Conservation (phyloP, 2,113 vertebrate species). For the Capreolus pygargus region DNA sequence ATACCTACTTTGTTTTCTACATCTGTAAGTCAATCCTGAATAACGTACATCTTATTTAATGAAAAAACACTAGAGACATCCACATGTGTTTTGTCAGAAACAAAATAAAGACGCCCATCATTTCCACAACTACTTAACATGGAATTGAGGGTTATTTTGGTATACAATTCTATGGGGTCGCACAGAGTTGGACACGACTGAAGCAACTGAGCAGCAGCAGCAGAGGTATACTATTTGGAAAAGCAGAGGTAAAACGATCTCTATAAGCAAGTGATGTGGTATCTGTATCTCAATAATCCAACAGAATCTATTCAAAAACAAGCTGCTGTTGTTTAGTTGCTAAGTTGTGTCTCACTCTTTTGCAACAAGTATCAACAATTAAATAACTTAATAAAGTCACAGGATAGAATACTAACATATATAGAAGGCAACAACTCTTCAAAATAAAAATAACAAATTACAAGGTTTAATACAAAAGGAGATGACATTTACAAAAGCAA, state of each 20-base stretch:
- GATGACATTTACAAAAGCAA: neutral
- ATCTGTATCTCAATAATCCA: neutral
- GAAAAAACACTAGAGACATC: neutral
- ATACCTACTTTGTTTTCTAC: neutral
- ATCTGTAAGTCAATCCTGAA: neutral
- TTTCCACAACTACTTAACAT: neutral
- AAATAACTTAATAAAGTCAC: neutral
- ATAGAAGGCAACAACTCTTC: neutral
- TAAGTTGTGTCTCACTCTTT: neutral
- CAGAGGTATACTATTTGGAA: neutral
- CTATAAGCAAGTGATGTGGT: neutral
- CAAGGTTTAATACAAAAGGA: neutral
- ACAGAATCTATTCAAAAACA: neutral
- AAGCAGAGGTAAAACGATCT: neutral
- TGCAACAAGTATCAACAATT: neutral
- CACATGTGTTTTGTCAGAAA: neutral
- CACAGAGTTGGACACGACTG: too few species aligned
- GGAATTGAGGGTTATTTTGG: neutral
- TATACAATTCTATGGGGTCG: neutral
- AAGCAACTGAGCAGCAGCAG: too few species aligned
- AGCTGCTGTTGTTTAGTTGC: neutral
- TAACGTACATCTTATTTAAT: neutral
- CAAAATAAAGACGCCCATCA: neutral
- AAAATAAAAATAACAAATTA: conserved; percentile 17
- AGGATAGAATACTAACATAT: conserved; percentile 9